Base-by-base conservation (phyloP, 2,797 vertebrate species). In the Platalea minor region DNA sequence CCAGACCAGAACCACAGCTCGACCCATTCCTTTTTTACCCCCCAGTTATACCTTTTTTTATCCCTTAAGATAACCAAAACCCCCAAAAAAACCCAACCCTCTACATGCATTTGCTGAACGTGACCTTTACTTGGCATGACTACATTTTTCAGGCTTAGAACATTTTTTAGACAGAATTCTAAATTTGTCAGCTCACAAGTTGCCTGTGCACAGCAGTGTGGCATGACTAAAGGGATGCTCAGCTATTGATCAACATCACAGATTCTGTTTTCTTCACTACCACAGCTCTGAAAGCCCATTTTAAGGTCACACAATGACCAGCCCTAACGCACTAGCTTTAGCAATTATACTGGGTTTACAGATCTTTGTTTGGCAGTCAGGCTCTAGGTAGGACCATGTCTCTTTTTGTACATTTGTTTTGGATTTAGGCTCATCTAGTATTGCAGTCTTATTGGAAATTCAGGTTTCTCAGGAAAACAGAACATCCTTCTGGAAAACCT, bases 141-240 rank as follows among this genome's bases (percentile, higher is more conserved):
- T 91, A 76, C 14, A 41, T 84, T 93, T 90, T 89, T 85, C 51
- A 85, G 46, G 77, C 35, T 92, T 85, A 76, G 50, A 78, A 89
- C 53, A 69, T 59, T 88, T 88, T 50, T 50, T 69, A 89, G 86
- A 88, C 45, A 89, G 78, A 83, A 78, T 76, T 95, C 51, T 56
- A 69, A 89, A 94, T 85, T 64, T 76, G 10, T 68, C 82, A 86
- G 39, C 26, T 91, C 50, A 80, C 63, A 86, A 35, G 76, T 74
- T 95, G 65, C 33, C 41, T 63, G 14, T 69, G 29, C 37, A 60
- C 29, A 88, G 59, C 51, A 91, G 21, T 31, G 7, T 79, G 70
- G 35, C 63, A 63, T 67, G 45, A 86, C 74, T 95, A 75, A 94
- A 92, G n/a, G 28, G 45, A 84, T 84, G 68, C 45, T 95, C 77